Base-by-base conservation (phyloP, 1,140 invertebrate genomes). In the Lepidurus apus region DNA sequence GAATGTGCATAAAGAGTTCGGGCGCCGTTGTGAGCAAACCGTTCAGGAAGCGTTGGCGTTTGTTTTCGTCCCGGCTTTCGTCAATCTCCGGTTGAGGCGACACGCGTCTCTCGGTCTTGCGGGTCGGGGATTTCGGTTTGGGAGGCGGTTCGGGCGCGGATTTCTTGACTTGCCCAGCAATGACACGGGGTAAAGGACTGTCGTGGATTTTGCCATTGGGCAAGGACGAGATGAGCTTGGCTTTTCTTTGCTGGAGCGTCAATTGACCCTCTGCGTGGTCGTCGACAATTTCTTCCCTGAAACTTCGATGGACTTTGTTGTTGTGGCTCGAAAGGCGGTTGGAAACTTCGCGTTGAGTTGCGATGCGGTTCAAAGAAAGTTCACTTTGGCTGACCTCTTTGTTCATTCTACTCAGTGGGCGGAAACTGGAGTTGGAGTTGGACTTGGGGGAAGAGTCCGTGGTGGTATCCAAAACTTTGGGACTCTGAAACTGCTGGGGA, bases 1-100 rank as follows among this genome's bases (percentile, higher is more conserved):
- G 91, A 78, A 91, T 86, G 74, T 89, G 91, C 83, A 88, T 90
- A 85, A 87, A 94, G 26, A 93, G 87, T 81, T 93, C 91, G 11
- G 92, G 91, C 0, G 92, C 91, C 79, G 91, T 88, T 80, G 92
- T 91, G 81, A 90, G 87, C 10, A 93, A 84, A 1, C 89, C 90
- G 81, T 90, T 89, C 83, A 93, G 85, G 83, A 93, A 93, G 79
- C 91, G 85, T 82, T 90, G 88, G 82, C 90, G 90, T 81, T 91
- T 91, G 80, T 89, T 88, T 65, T 87, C 87, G 79, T 80, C 43
- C 73, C 75, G 42, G 7, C 42, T 74, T 17, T 42, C 43, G 45
- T 74, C 74, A 5, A 13, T 47, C 73, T 79, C 65, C 5, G 73
- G n/a, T 21, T 42, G 45, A n/a, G 43, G 42, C 6, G 43, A 26